Base-by-base conservation (phyloP, 2,797 vertebrate species). In the Helostoma temminkii region DNA sequence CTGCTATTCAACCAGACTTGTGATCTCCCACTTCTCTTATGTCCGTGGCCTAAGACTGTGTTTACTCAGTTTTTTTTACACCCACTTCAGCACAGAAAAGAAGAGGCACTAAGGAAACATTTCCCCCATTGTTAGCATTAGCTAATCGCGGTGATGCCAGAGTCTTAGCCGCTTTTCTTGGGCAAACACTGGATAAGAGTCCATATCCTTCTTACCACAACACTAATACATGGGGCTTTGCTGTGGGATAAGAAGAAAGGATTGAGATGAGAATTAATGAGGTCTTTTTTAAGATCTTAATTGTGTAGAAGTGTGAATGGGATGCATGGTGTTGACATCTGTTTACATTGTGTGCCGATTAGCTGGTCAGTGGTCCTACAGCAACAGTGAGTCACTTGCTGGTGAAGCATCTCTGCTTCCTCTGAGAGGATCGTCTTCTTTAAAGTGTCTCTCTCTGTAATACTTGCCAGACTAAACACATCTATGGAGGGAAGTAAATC, bases 101-200 rank as follows among this genome's bases (percentile, higher is more conserved):
- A 89, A 63, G 83, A 86, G 77, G 67, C 88, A 73, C 82, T 71
- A 74, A 84, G 88, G 87, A 90, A 91, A 85, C 91, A 83, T 87
- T 66, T 75, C 80, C 82, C 73, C 88, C 28, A 91, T 93, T 93
- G 91, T 93, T 81, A 89, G 83, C 88, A 90, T 90, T 91, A 90
- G 90, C 83, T 89, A 88, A 93, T 89, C 89, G 81, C 84, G 80
- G 71, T 73, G 73, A 82, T 91, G 91, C 90, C 88, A 84, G 85
- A 83, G 91, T 89, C 89, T 94, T 92, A 94, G 91, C 83, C 32
- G 87, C 90, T 90, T 93, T 93, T 91, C 91, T 92, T 81, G 81
- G 75, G 89, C 86, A 93, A 93, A 94, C 92, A 92, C 81, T 77
- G 91, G 90, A 93, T 93, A 92, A 93, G 91, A 93, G 93, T 93